Evolutionary conservation across 2,113 vertebrate genomes (phyloP).

Genomic region (Chiloscyllium plagiosum): DNA sequence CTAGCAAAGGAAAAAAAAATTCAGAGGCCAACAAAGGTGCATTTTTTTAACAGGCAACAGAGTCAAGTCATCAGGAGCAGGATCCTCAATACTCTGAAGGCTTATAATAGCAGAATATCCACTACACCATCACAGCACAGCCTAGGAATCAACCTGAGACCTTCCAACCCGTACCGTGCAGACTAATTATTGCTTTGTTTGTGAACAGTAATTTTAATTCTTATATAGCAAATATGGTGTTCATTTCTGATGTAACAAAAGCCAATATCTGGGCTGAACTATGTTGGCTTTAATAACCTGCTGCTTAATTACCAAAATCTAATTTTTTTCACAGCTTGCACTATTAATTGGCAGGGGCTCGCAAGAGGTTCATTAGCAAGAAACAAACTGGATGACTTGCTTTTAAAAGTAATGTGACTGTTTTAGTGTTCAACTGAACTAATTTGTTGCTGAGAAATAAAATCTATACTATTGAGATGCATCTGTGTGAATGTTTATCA

Average conservation of each 20-base stretch:
- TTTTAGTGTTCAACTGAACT: background rate
- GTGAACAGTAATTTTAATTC: background rate
- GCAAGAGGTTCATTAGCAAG: conserved; percentile 33
- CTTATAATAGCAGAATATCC: background rate
- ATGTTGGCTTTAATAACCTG: background rate
- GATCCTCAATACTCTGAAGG: background rate
- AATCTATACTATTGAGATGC: background rate
- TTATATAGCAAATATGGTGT: too few species aligned
- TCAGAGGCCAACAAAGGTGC: background rate
- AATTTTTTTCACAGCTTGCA: conserved; percentile 27
- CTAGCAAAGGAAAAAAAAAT: too few species aligned
- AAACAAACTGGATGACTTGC: background rate
- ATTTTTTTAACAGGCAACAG: background rate
- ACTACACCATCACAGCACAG: background rate
- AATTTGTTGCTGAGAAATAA: conserved; percentile 20
- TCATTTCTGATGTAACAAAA: background rate
- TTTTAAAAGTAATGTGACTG: conserved; percentile 7
- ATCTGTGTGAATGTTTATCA: background rate
- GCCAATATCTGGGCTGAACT: background rate
- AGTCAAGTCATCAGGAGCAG: background rate
- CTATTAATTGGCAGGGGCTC: conserved; percentile 28
- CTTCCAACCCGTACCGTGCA: background rate
- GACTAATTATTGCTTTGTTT: background rate
- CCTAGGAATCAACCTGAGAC: background rate
- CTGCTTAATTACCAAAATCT: conserved; percentile 30